phyloP scores from a whole-genome alignment of 2,797 vertebrate species.

The Artibeus jamaicensis region DNA sequence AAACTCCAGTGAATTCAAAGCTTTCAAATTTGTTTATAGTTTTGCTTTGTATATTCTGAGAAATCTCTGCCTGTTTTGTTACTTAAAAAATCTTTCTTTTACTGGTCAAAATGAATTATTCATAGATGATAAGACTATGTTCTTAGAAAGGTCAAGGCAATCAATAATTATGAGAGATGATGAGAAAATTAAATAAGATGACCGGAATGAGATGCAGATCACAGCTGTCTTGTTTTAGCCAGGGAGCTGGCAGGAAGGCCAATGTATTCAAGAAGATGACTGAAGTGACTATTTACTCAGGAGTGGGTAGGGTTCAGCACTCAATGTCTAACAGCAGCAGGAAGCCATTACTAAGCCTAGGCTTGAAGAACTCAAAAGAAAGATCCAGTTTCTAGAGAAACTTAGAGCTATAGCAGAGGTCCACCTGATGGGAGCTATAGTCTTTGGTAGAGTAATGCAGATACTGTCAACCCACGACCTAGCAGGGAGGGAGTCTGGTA shows the following conservation, averaged over 20 bases:
- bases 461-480: neutral
- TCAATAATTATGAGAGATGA: neutral
- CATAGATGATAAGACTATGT: neutral
- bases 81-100: neutral
- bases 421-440: neutral
- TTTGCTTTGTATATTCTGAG: neutral
- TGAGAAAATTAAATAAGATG: conserved; percentile 11
- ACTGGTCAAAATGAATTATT: conserved; percentile 36
- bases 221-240: neutral
- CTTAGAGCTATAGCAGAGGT: neutral
- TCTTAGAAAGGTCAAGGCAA: conserved; percentile 5
- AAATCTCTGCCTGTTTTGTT: neutral
- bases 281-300: neutral
- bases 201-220: neutral
- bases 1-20: neutral
- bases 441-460: neutral
- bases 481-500: neutral
- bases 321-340: neutral
- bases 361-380: neutral
- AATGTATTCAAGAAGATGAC: neutral
- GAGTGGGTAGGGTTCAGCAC: neutral
- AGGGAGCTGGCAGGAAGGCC: neutral
- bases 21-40: neutral
- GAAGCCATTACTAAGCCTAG: neutral
- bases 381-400: neutral